These are phyloP conservation scores for Epizoanthus illoricatus DNA, from an alignment of 92 coral and sea anemone species.

Conservation along the genomic window DNA sequence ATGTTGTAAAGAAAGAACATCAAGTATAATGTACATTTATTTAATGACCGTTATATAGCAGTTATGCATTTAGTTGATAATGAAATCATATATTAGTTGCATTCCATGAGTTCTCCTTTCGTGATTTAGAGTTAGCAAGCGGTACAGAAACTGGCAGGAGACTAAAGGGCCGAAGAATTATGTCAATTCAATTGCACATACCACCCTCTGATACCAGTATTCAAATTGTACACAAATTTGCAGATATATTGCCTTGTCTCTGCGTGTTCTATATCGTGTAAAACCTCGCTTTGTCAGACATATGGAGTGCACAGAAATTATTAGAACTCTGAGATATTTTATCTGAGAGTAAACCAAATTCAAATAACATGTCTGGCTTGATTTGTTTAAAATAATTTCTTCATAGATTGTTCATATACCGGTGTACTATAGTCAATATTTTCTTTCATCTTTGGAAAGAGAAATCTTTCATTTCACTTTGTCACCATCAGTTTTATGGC, in stretches of 20 bases:
- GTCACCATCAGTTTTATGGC: background rate
- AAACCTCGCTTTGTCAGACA: background rate
- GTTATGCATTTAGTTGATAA: slow-evolving; percentile 6
- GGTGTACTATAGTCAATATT: background rate
- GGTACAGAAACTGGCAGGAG: slow-evolving; percentile 10
- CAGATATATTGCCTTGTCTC: background rate
- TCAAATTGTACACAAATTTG: slow-evolving; percentile 19
- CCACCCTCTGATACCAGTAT: slow-evolving; percentile 16
- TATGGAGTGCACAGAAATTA: background rate
- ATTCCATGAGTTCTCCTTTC: slow-evolving; percentile 20
- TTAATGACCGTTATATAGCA: background rate
- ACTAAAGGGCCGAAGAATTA: slow-evolving; percentile 3
- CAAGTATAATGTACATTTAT: background rate
- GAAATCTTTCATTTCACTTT: background rate
- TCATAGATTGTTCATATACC: background rate
- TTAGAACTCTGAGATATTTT: background rate
- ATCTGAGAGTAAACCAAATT: background rate
- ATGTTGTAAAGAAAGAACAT: background rate
- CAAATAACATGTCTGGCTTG: no score
- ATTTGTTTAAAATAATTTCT: background rate
- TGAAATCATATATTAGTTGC: slow-evolving; percentile 9
- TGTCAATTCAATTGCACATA: slow-evolving; percentile 13
- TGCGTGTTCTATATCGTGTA: background rate
- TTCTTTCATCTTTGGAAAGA: background rate
- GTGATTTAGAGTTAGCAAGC: slow-evolving; percentile 28